A percentile compares a stretch with the other conserved stretches of the same genome.
phyloP scores from a whole-genome alignment of 53 echinoderm and acorn worm species.

The Pentamera pediparva region DNA sequence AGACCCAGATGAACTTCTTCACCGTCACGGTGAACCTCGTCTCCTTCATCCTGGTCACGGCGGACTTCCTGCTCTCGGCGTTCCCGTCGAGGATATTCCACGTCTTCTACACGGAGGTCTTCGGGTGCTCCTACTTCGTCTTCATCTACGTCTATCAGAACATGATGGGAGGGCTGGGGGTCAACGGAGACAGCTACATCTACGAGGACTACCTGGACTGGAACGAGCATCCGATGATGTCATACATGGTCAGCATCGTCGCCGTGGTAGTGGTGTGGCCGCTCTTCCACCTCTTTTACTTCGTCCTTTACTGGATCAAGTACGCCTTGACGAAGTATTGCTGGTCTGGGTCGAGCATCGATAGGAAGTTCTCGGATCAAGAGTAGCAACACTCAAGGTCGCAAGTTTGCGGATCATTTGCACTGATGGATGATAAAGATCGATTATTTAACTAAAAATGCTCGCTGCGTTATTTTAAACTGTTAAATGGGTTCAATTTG shows the following conservation, averaged over 20 bases:
- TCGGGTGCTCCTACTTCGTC: slow-evolving; percentile 33
- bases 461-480: no score
- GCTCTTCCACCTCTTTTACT: slow-evolving; percentile 37
- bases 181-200: slow-evolving; percentile 31
- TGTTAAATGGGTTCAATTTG: no score
- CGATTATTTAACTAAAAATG: no score
- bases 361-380: no score
- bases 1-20: slow-evolving; percentile 2
- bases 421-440: no score
- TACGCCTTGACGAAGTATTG: slow-evolving; percentile 17
- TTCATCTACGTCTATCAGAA: slow-evolving; percentile 43
- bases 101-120: slow-evolving; percentile 30
- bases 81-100: slow-evolving; percentile 46
- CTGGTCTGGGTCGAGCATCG: no score
- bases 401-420: no score
- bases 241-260: slow-evolving; percentile 7
- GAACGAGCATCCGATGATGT: slow-evolving; percentile 1
- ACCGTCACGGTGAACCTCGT: slow-evolving; percentile 53
- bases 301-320: slow-evolving; percentile 34
- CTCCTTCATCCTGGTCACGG: slow-evolving; percentile 33
- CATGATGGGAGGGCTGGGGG: slow-evolving; percentile 43
- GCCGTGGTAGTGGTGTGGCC: slow-evolving; percentile 39
- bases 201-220: slow-evolving; percentile 43
- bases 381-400: no score
- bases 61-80: slow-evolving; percentile 35